Percentiles rank a stretch among this genome's conserved stretches.
Evolutionary conservation across 2,888 invertebrate species (phyloP).

Genomic region (Dicyrtomina minuta): DNA sequence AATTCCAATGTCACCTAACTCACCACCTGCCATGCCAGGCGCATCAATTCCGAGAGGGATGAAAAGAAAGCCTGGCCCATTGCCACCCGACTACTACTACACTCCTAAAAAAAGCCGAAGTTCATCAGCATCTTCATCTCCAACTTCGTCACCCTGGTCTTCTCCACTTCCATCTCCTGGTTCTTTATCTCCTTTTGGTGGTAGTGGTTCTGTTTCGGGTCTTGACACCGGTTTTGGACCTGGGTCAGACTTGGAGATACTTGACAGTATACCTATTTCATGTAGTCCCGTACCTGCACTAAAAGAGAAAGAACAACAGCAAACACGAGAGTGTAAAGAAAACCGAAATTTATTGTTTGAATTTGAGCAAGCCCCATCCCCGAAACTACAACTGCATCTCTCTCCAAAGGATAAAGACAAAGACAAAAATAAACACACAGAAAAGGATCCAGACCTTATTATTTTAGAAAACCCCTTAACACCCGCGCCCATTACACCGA

Average conservation of each 20-base stretch:
- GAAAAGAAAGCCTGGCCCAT: conserved; percentile 78
- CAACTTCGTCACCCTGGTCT: not conserved
- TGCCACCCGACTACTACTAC: conserved; percentile 65
- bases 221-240: too few species aligned
- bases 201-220: too few species aligned
- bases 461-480: not conserved
- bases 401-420: too few species aligned
- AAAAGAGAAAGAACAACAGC: too few species aligned
- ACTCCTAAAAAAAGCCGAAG: conserved; percentile 47
- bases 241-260: too few species aligned
- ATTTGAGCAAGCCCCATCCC: too few species aligned
- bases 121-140: not conserved
- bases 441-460: not conserved
- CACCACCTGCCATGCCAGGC: not conserved
- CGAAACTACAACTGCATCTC: too few species aligned
- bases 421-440: too few species aligned
- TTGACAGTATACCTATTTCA: too few species aligned
- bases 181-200: not conserved
- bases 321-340: too few species aligned
- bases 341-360: too few species aligned
- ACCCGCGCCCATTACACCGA: not conserved
- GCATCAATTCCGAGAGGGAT: conserved; percentile 31
- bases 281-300: too few species aligned
- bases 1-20: conserved; percentile 42
- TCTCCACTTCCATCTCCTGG: not conserved